Conservation (phyloP, 2,888 invertebrate genomes). For the Cremastinae sp. region DNA sequence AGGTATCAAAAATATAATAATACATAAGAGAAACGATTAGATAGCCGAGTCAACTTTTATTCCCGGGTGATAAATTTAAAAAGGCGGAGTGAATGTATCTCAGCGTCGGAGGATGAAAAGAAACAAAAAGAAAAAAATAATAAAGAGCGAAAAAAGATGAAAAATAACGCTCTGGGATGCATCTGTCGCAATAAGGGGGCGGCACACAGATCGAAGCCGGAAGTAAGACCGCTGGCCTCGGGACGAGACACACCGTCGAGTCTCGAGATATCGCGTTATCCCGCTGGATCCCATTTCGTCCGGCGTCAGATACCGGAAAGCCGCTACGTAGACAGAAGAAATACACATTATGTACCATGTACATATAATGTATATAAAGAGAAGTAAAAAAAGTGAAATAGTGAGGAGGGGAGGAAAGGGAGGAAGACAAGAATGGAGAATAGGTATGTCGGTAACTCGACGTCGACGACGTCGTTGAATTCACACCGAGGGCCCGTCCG, state of each 20-base stretch:
- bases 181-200: conserved; percentile 14
- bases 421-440: conserved; percentile 4
- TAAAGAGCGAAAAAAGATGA: not conserved
- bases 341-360: conserved; percentile 17
- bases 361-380: not conserved
- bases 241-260: conserved; percentile 35
- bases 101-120: conserved; percentile 7
- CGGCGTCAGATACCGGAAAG: conserved; percentile 57
- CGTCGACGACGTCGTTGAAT: conserved; percentile 27
- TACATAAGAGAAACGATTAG: no score
- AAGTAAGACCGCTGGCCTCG: conserved; percentile 49
- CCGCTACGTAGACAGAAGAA: conserved; percentile 36
- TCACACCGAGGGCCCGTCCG: conserved; percentile 44
- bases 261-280: conserved; percentile 59
- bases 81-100: not conserved
- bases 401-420: no score
- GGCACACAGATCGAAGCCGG: conserved; percentile 52
- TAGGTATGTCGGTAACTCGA: conserved; percentile 42
- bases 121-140: conserved; percentile 13
- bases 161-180: conserved; percentile 9
- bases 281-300: conserved; percentile 56
- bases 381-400: not conserved
- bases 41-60: no score
- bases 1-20: no score
- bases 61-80: not conserved